Conservation (phyloP, 2,113 vertebrate genomes). For the Pterophyllum scalare region DNA sequence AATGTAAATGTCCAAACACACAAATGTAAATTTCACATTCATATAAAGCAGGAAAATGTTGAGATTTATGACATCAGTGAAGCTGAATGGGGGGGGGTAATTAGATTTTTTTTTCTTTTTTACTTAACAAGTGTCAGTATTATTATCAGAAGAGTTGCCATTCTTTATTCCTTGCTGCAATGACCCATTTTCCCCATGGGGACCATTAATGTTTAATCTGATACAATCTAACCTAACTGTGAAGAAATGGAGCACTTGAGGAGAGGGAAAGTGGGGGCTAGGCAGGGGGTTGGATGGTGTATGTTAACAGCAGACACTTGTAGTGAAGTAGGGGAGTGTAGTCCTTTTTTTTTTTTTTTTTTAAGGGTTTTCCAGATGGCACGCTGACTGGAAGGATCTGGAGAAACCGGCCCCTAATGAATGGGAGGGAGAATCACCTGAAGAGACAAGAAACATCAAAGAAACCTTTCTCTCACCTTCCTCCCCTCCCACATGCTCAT, state of each 20-base stretch:
- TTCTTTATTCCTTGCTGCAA: slow-evolving; percentile 11
- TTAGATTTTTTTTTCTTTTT: neutral
- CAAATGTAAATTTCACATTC: neutral
- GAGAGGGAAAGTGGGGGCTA: neutral
- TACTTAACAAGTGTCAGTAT: neutral
- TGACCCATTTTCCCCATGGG: slow-evolving; percentile 53
- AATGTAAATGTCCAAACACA: neutral
- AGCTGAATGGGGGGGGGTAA: neutral
- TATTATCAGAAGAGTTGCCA: neutral
- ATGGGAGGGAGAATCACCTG: slow-evolving; percentile 79
- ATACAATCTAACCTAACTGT: slow-evolving; percentile 39
- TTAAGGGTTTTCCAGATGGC: slow-evolving; percentile 75
- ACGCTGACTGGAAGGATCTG: slow-evolving; percentile 64
- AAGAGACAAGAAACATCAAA: slow-evolving; percentile 78
- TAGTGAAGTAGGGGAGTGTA: slow-evolving; percentile 39
- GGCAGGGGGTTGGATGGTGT: neutral
- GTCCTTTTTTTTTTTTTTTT: slow-evolving; percentile 37
- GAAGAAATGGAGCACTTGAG: slow-evolving; percentile 33
- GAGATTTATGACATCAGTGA: neutral
- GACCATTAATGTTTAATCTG: slow-evolving; percentile 53
- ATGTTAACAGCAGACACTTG: slow-evolving; percentile 32
- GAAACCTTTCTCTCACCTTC: slow-evolving; percentile 50
- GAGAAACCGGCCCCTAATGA: slow-evolving; percentile 76
- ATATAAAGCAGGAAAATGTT: neutral
- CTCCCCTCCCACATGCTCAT: slow-evolving; percentile 34